Base-by-base conservation (phyloP, 2,113 vertebrate species). In the Myotis brandtii region DNA sequence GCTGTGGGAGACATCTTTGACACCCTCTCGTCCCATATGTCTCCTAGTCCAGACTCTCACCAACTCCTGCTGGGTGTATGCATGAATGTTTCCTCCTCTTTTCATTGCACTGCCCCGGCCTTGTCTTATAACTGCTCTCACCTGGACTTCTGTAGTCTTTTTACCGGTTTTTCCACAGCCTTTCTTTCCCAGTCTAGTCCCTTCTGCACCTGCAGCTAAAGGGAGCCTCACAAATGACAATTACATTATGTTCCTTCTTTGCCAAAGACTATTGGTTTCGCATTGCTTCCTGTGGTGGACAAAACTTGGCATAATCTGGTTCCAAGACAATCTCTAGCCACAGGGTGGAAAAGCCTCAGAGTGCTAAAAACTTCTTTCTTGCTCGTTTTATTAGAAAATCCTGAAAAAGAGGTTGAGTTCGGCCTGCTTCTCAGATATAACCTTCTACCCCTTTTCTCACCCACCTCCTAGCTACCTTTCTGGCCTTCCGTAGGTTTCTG, bases 361-460 rank as follows among this genome's bases (percentile, higher is more conserved):
- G 50, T 54, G 0, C 40, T 50, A 76, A 94, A 3, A 70, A 70
- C 2, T 62, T 77, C 13, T 46, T 21, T 89, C 11, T 8, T 86
- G 43, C 10, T 37, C 50, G 69, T 75, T 76, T 6, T 50, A 32
- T 52, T 66, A 34, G 92, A 86, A 73, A 67, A n/a, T 90, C 11
- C 16, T 30, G 18, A 87, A 87, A 62, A 40, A 2, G 12, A 27
- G 34, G 11, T 1, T 8, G 13, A 48, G 4, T 6, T 6, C 1
- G 3, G 8, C 52, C n/a, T 87, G 5, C 76, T 72, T 59, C 81
- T 54, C 64, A 17, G 43, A 52, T 54, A 6, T 3, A 59, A 30
- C 21, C 8, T 0, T 17, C 4, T 40, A 2, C 3, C 6, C 37
- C 14, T 32, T 46, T 32, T 56, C 4, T 52, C 11, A 1, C 3